These are phyloP conservation scores for Phthorimaea operculella DNA, from an alignment of 1,140 invertebrate species.

Conservation along the genomic window DNA sequence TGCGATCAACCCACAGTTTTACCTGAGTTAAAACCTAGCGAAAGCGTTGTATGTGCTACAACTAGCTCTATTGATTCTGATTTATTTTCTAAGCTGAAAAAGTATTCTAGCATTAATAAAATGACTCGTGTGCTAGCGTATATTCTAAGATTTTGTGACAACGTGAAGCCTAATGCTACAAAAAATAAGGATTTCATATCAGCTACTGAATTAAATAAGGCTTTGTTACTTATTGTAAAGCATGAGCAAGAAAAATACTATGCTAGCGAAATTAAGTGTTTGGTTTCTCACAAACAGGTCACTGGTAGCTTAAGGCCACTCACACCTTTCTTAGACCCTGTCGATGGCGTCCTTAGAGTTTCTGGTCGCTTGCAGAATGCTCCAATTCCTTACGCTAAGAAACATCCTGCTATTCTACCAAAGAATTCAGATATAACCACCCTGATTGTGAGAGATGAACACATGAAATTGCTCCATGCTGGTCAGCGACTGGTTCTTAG, in stretches of 20 bases:
- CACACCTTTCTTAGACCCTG: background rate
- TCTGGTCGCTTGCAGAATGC: constrained; percentile 20
- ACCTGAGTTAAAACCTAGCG: background rate
- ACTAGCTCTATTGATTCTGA: background rate
- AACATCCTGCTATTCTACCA: constrained; percentile 26
- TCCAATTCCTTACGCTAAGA: constrained; percentile 16
- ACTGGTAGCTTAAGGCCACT: background rate
- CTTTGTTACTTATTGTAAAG: constrained; percentile 1
- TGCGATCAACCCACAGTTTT: background rate
- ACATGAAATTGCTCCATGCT: constrained; percentile 21
- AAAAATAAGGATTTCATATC: background rate
- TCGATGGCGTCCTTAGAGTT: constrained; percentile 14
- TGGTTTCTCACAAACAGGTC: background rate
- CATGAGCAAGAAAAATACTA: background rate
- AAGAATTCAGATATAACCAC: constrained; percentile 13
- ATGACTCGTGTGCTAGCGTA: background rate
- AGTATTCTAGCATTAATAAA: background rate
- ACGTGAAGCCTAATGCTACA: background rate
- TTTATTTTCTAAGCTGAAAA: background rate
- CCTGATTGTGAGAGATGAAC: constrained; percentile 24
- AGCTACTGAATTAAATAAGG: background rate
- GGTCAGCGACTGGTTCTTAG: constrained; percentile 18
- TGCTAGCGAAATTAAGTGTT: background rate
- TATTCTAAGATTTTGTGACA: background rate
- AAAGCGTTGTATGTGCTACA: background rate